These are phyloP conservation scores for Sebastes reedi DNA, from an alignment of 2,797 vertebrate genomes.

Conservation along the genomic window DNA sequence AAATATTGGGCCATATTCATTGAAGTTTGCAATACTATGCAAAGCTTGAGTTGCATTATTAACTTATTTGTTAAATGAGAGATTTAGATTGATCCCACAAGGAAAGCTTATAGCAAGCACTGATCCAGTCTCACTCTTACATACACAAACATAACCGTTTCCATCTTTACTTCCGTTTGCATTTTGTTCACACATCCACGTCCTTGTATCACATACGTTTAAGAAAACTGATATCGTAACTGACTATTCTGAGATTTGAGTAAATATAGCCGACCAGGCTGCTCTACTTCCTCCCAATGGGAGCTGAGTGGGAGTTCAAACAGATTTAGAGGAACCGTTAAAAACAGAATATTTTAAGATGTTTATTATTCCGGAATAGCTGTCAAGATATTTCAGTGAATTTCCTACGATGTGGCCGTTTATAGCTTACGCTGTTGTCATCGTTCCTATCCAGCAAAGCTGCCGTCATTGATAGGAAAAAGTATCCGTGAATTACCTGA, in stretches of 20 bases:
- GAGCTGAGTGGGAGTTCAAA: constrained; percentile 63
- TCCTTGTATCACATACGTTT: background rate
- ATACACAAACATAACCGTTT: background rate
- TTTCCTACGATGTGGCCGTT: constrained; percentile 41
- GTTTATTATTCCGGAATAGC: constrained; percentile 61
- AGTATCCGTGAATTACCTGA: background rate
- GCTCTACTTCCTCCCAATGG: constrained; percentile 57
- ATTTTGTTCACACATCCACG: background rate
- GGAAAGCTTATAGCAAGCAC: background rate
- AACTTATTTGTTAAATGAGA: background rate
- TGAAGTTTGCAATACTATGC: background rate
- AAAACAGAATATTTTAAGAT: constrained; percentile 50
- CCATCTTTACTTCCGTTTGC: background rate
- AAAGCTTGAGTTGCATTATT: background rate
- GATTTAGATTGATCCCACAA: background rate
- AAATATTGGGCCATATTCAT: background rate
- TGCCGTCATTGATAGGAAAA: background rate
- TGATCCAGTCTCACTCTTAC: background rate
- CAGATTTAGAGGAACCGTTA: constrained; percentile 29
- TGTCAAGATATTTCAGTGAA: constrained; percentile 34
- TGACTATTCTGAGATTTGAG: constrained; percentile 25
- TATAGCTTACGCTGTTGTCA: constrained; percentile 1
- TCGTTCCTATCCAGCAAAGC: background rate
- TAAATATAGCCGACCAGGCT: constrained; percentile 46
- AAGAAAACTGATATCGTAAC: background rate